Evolutionary conservation across 2,888 invertebrate species (phyloP).

Genomic region (Caenorhabditis panamensis): DNA sequence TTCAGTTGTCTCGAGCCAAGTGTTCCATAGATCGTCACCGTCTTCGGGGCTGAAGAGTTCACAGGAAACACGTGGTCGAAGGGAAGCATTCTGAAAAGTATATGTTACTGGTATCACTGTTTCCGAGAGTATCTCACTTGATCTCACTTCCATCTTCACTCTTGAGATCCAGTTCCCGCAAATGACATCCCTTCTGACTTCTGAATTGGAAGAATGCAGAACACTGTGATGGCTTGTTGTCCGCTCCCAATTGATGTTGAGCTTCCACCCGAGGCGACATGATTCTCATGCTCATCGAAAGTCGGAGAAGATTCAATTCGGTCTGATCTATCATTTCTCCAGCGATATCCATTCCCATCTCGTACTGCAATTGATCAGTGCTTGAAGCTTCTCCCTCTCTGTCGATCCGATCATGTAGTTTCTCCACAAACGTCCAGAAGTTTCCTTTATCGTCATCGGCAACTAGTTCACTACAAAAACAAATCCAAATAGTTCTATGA

Average conservation of each 20-base stretch:
- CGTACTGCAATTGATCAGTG: background rate
- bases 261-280: slow-evolving; percentile 39
- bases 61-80: slow-evolving; percentile 72
- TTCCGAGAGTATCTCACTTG: slow-evolving; percentile 3
- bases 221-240: background rate
- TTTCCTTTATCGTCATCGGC: background rate
- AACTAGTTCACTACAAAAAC: slow-evolving; percentile 28
- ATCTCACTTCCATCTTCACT: slow-evolving; percentile 22
- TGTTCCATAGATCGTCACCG: slow-evolving; percentile 88
- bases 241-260: slow-evolving; percentile 6
- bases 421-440: slow-evolving; percentile 34
- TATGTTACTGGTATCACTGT: background rate
- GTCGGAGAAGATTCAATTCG: slow-evolving; percentile 17
- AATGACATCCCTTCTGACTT: slow-evolving; percentile 22
- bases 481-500: slow-evolving; percentile 36
- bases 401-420: background rate
- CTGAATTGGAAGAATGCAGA: slow-evolving; percentile 19
- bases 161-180: slow-evolving; percentile 3
- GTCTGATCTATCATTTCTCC: slow-evolving; percentile 9
- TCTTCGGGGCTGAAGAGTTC: slow-evolving; percentile 13
- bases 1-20: slow-evolving; percentile 88
- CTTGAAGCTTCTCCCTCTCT: background rate
- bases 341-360: slow-evolving; percentile 7
- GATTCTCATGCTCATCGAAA: slow-evolving; percentile 23
- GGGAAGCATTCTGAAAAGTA: slow-evolving; percentile 7